These are phyloP conservation scores for Otocyon megalotis DNA, from an alignment of 2,113 vertebrate genomes.

Conservation along the genomic window DNA sequence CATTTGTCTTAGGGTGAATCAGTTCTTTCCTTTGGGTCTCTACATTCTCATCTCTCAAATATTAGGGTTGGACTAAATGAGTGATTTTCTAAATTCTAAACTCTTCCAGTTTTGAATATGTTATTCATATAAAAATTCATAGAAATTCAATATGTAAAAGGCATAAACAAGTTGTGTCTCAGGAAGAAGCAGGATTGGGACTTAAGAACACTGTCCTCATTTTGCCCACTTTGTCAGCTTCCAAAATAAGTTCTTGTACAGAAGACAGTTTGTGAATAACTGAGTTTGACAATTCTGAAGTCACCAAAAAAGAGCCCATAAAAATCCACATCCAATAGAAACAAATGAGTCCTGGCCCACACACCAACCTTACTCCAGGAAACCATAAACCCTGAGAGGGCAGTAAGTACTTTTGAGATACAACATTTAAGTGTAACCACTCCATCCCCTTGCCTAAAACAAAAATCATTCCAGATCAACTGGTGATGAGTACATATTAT, in stretches of 20 bases:
- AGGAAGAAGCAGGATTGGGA: background rate
- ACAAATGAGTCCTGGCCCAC: background rate
- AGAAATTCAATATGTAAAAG: background rate
- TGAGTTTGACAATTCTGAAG: background rate
- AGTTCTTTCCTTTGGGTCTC: background rate
- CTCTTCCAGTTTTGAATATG: background rate
- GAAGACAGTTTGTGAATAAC: background rate
- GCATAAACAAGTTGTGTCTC: background rate
- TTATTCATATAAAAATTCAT: background rate
- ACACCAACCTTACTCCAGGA: background rate
- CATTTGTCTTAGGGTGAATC: background rate
- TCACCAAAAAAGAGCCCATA: background rate
- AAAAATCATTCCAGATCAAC: background rate
- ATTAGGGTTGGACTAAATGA: background rate
- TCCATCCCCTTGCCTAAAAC: background rate
- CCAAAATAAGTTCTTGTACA: background rate
- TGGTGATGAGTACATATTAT: background rate
- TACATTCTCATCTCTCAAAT: background rate
- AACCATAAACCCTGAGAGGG: background rate
- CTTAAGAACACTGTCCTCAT: background rate
- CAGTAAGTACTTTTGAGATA: background rate
- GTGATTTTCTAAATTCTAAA: slow-evolving; percentile 49
- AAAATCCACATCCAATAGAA: background rate
- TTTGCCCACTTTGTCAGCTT: background rate
- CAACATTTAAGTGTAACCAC: background rate